Evolutionary conservation across 2,113 vertebrate species (phyloP).

Genomic region (Athene noctua): DNA sequence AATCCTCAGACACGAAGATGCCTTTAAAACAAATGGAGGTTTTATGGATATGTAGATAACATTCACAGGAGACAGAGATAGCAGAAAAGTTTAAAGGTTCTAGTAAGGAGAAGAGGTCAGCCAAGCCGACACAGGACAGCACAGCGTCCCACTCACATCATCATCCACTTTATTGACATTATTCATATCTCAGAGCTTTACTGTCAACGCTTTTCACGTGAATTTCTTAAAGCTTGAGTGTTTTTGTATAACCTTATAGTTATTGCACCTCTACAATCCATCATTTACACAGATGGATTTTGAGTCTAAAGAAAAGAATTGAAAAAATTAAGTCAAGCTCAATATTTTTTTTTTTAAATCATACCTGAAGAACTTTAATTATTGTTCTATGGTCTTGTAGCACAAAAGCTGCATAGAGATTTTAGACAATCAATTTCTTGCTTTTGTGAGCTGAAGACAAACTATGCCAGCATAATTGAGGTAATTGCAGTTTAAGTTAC

Average conservation of each 20-base stretch:
- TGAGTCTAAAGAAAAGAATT: neutral
- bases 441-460: neutral
- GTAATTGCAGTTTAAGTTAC: neutral
- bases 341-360: neutral
- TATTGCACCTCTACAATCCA: neutral
- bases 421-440: neutral
- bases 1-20: neutral
- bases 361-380: neutral
- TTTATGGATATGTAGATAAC: neutral
- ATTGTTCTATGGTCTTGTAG: neutral
- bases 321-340: neutral
- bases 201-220: neutral
- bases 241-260: neutral
- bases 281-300: neutral
- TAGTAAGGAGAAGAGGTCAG: neutral
- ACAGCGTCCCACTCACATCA: fast-evolving
- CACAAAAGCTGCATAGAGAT: neutral
- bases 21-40: fast-evolving
- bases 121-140: fast-evolving
- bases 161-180: neutral
- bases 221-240: neutral
- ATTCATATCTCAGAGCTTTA: neutral
- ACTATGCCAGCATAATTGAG: neutral
- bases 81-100: neutral
- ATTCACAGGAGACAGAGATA: fast-evolving